Conservation (phyloP, 2,113 vertebrate species). For the Eupsittula cactorum region DNA sequence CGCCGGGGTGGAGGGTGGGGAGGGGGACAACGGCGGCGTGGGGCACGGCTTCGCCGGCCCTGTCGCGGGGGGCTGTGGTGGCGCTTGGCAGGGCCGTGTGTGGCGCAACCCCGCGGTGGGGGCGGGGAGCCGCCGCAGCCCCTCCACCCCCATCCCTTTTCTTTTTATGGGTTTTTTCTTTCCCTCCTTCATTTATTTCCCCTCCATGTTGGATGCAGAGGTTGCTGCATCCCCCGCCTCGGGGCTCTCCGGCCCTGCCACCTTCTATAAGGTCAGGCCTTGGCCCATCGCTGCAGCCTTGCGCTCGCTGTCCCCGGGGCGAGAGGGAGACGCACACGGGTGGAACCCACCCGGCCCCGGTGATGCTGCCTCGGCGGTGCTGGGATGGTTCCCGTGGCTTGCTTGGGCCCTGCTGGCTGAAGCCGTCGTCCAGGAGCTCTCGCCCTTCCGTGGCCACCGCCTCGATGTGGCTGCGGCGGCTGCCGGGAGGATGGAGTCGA, state of each 20-base stretch:
- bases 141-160: too few relatives aligned
- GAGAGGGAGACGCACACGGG: background rate
- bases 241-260: background rate
- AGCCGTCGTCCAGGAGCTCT: background rate
- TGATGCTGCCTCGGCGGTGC: background rate
- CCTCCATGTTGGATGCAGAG: background rate
- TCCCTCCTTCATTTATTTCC: background rate
- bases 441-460: rapidly evolving
- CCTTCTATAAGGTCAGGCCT: background rate
- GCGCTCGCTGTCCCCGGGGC: rapidly evolving
- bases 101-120: background rate
- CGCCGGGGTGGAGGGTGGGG: too few relatives aligned
- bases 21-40: too few relatives aligned
- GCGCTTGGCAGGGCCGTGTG: background rate
- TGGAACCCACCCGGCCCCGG: too few relatives aligned
- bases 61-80: background rate
- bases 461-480: background rate
- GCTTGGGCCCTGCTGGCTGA: background rate
- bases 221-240: background rate
- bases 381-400: rapidly evolving
- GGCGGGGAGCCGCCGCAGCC: background rate
- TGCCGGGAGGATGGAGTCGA: background rate
- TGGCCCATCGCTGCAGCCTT: background rate
- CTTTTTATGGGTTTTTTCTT: background rate
- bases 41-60: background rate